Base-by-base conservation (phyloP, 2,797 vertebrate species). In the Epinephelus malabaricus region DNA sequence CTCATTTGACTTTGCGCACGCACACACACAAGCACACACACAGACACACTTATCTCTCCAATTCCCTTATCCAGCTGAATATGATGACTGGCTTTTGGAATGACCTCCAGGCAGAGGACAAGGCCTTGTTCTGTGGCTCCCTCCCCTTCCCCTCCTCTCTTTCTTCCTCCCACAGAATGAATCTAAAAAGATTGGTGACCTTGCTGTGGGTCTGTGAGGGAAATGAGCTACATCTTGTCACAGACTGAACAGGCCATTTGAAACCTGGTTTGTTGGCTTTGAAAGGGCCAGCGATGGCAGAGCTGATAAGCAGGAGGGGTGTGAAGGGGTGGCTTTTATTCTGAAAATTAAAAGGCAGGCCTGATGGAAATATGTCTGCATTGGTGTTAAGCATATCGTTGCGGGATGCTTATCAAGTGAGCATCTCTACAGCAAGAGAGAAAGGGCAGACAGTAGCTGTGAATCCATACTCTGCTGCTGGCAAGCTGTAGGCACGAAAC, bases 171-270 rank as follows among this genome's bases (percentile, higher is more conserved):
- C 95, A 95, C 95, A 96, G 96, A 97, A 97, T 97, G 97, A 97
- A 96, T 97, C 79, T 96, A 96, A 97, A 43, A 97, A 97, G 97
- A 96, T 94, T 95, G 83, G 96, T 97, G 97, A 97, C 97, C 97
- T 98, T 98, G 97, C 97, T 97, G 94, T 96, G 94, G 96, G 96
- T 96, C 96, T 94, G 95, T 92, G 94, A 96, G 95, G 96, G 96
- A 97, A 97, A 97, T 97, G 96, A 97, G 96, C 96, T 96, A 96
- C 96, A 97, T 97, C 96, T 97, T 97, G 97, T 98, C 96, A 96
- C 95, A 85, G 93, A 94, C 95, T 95, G 95, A 97, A 96, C 95
- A 96, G 93, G 94, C 95, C 95, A 96, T 97, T 97, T 95, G 95
- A 96, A 95, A 95, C 94, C 94, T 76, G 92, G 95, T 96, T 96